Evolutionary conservation across 1,140 invertebrate species (phyloP), one percentile per base, ranked within the genome.

Genomic region (Brachionus asplanchnoidis): DNA sequence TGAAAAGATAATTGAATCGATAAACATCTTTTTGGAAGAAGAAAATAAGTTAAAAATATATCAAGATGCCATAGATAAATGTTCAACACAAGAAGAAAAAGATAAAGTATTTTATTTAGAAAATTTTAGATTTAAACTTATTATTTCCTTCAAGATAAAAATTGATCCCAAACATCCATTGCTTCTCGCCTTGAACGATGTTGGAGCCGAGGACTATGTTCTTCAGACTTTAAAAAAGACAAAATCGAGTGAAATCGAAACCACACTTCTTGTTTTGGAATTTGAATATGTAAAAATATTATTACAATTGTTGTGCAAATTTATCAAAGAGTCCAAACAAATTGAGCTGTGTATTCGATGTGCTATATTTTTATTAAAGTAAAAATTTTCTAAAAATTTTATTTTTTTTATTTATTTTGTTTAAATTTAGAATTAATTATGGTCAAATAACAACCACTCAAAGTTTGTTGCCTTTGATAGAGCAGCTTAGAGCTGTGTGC

Each of bases 1-100:
- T 75, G 96, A 97, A 88, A 92, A 93, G 50, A 92, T 98, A 68
- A 90, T 97, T 85, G 96, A 97, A 90, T 95, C 95, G 87, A 88
- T 97, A 46, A 93, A 95, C 77, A 90, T 95, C 40, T 93, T 93
- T n/a, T 91, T 92, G 87, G 92, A 93, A 86, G 90, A 90, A 85
- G 87, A 85, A 56, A 86, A 78, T n/a, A 90, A 88, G 85, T 23
- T 87, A 11, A 85, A 87, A 68, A 83, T 87, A 32, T 86, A 90
- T 85, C 26, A 86, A 73, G 75, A 84, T 20, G 86, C 82, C 17
- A 7, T 32, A 28, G 9, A n/a, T 36, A 60, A 68, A 70, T 56
- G 26, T 11, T 8, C 40, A 36, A 44, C 32, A 7, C 12, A 84
- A 46, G 82, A 32, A 50, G 60, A 68, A 70, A 46, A 60, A 84